A percentile compares a stretch with the other conserved stretches of the same genome.
phyloP scores from a whole-genome alignment of 2,113 vertebrate genomes.

The Tinamus guttatus region DNA sequence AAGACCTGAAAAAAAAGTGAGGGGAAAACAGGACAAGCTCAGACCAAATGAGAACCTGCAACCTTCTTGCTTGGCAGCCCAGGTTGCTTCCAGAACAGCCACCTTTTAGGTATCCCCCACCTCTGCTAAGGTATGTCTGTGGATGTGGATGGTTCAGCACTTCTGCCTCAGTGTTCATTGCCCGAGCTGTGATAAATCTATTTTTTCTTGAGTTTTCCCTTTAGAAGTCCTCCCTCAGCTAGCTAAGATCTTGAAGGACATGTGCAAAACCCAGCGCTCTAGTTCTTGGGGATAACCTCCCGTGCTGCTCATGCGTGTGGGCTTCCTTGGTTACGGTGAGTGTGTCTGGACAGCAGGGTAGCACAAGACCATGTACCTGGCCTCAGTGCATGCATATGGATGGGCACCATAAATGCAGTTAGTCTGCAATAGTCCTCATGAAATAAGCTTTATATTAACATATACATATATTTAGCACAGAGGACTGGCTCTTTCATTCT shows the following conservation, averaged over 20 bases:
- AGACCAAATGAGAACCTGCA: neutral
- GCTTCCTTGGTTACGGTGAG: too few species aligned
- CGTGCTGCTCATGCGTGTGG: neutral
- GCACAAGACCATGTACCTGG: neutral
- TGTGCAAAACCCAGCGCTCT: neutral
- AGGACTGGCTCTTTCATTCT: neutral
- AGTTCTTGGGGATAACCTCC: neutral
- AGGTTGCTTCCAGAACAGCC: neutral
- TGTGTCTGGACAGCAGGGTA: neutral
- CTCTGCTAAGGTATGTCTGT: neutral
- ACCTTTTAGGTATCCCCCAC: neutral
- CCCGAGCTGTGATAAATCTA: neutral
- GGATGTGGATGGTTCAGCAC: neutral
- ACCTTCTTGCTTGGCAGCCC: neutral
- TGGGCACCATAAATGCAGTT: neutral
- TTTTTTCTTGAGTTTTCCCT: neutral
- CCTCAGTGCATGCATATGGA: neutral
- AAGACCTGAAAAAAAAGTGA: neutral
- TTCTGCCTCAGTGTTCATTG: neutral
- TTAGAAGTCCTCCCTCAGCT: neutral
- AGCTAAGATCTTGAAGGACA: neutral
- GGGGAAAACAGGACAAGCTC: neutral
- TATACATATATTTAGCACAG: too few species aligned
- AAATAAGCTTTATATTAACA: neutral
- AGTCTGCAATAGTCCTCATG: neutral